These are phyloP conservation scores for Gandaritis pyraliata DNA, from an alignment of 2,888 invertebrate genomes.

Conservation along the genomic window DNA sequence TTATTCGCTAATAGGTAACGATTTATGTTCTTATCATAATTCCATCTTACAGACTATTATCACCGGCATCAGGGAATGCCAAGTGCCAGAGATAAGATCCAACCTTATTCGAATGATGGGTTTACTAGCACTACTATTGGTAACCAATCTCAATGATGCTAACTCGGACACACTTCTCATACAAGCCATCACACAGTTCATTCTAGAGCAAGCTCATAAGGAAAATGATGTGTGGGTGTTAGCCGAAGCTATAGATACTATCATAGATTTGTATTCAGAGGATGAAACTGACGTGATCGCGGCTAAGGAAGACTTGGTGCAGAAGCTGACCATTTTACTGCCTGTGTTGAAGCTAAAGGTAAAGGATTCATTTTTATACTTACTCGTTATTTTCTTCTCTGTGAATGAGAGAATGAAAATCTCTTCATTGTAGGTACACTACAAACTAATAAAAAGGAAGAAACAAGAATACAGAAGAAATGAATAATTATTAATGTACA, in stretches of 20 bases:
- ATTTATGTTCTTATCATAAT: no score
- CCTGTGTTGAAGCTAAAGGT: conserved; percentile 88
- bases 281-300: conserved; percentile 89
- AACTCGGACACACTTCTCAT: conserved; percentile 61
- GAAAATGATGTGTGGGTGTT: conserved; percentile 88
- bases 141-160: conserved; percentile 67
- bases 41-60: conserved; percentile 75
- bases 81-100: conserved; percentile 82
- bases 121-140: conserved; percentile 79
- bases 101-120: conserved; percentile 86
- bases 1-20: no score
- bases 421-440: no score
- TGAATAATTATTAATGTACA: no score
- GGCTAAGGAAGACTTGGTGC: conserved; percentile 85
- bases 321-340: conserved; percentile 83
- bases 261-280: conserved; percentile 91
- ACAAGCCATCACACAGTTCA: conserved; percentile 82
- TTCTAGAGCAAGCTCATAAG: conserved; percentile 85
- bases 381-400: neutral
- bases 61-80: conserved; percentile 79
- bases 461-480: no score
- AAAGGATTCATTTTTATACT: conserved; percentile 33
- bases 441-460: no score
- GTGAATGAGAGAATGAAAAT: no score
- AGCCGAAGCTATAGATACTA: conserved; percentile 89